These are phyloP conservation scores for Epinotia nisella DNA, from an alignment of 2,888 invertebrate genomes.

Conservation along the genomic window DNA sequence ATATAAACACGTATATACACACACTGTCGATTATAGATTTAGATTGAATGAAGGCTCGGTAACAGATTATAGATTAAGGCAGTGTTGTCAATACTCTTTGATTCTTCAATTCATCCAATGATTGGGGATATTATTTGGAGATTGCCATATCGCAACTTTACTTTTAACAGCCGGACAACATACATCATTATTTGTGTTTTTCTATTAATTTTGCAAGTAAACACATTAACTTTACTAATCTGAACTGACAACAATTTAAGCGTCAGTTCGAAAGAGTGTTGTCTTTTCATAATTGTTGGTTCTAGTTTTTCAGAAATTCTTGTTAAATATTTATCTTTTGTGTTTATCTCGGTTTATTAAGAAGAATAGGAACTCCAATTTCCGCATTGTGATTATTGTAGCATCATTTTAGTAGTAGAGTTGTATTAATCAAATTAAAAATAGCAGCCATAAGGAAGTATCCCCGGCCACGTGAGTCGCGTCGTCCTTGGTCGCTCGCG, in stretches of 20 bases:
- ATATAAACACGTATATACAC: no score
- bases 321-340: no score
- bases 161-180: no score
- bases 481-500: slow-evolving; percentile 32
- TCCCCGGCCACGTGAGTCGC: slow-evolving; percentile 16
- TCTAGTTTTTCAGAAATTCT: no score
- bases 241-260: neutral
- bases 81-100: no score
- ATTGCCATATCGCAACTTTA: neutral
- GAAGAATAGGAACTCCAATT: neutral
- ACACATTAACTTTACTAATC: neutral
- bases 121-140: neutral
- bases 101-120: neutral
- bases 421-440: slow-evolving; percentile 14
- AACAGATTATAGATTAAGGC: slow-evolving; percentile 18
- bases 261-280: no score
- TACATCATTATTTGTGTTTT: no score
- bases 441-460: slow-evolving; percentile 26
- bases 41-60: slow-evolving; percentile 27
- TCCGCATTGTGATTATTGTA: neutral
- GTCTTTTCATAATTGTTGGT: no score
- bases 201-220: no score
- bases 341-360: neutral
- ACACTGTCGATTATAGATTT: slow-evolving; percentile 12
- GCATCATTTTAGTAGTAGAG: neutral